Percentiles rank a stretch among this genome's conserved stretches.
phyloP scores from a whole-genome alignment of 2,113 vertebrate species.

The Chauna torquata region DNA sequence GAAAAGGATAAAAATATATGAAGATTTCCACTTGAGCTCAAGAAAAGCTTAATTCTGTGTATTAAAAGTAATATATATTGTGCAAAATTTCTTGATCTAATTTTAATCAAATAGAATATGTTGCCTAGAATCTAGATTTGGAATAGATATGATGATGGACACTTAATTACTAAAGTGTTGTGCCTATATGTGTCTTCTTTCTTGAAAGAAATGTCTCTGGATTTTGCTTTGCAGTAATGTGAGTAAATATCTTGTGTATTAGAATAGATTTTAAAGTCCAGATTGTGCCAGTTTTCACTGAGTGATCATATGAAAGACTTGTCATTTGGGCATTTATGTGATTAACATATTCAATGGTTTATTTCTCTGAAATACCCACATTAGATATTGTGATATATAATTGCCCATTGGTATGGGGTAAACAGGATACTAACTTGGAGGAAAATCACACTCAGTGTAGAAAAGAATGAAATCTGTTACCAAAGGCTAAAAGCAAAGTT shows the following conservation, averaged over 20 bases:
- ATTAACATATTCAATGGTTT: not conserved
- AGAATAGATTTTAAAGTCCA: not conserved
- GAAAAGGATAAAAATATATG: not conserved
- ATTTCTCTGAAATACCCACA: not conserved
- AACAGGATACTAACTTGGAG: not conserved
- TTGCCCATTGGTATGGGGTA: not conserved
- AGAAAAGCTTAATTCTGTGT: not conserved
- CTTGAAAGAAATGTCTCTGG: not conserved
- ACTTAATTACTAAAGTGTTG: not conserved
- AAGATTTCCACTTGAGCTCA: not conserved
- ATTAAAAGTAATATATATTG: not conserved
- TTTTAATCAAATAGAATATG: not conserved
- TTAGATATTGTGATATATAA: not conserved
- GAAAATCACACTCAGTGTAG: not conserved
- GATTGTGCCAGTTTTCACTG: not conserved
- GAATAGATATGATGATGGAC: not conserved
- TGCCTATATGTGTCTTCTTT: not conserved
- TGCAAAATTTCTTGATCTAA: not conserved
- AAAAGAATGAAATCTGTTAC: not conserved
- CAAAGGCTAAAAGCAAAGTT: not conserved
- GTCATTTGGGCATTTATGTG: not conserved
- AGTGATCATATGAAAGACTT: not conserved
- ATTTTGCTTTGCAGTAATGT: not conserved
- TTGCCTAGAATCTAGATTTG: not conserved
- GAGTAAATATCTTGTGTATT: not conserved